A percentile compares a stretch with the other conserved stretches of the same genome.
These are phyloP conservation scores for Kradibia gibbosae DNA, from an alignment of 1,140 invertebrate species.

Conservation along the genomic window DNA sequence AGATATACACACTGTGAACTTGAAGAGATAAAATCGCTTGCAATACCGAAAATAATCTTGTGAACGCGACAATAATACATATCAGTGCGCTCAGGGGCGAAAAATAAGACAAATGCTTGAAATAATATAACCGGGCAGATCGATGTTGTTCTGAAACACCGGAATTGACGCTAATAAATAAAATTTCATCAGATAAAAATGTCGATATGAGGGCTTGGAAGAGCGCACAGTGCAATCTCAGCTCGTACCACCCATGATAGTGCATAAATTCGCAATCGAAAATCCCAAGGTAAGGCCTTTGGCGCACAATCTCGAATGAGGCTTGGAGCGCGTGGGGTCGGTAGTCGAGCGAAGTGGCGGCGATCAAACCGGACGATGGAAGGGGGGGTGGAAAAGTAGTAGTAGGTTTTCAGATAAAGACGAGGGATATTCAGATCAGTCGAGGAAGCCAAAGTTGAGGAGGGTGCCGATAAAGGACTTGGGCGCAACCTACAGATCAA, in stretches of 20 bases:
- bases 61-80: not conserved
- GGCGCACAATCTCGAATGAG: no score
- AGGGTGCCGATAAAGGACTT: not conserved
- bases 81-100: not conserved
- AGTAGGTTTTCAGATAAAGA: not conserved
- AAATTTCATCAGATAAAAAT: conserved; percentile 1
- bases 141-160: not conserved
- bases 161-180: conserved; percentile 8
- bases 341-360: no score
- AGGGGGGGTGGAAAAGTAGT: not conserved
- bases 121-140: not conserved
- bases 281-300: not conserved
- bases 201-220: not conserved
- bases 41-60: no score
- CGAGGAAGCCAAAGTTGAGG: not conserved
- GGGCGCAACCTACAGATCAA: not conserved
- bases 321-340: no score
- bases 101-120: not conserved
- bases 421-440: conserved; percentile 21
- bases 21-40: no score
- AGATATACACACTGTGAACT: no score
- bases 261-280: conserved; percentile 11
- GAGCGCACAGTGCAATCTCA: not conserved
- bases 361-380: not conserved
- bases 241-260: conserved; percentile 17